Conservation (phyloP, 2,888 invertebrate genomes). For the Hipparchia sbordonii region DNA sequence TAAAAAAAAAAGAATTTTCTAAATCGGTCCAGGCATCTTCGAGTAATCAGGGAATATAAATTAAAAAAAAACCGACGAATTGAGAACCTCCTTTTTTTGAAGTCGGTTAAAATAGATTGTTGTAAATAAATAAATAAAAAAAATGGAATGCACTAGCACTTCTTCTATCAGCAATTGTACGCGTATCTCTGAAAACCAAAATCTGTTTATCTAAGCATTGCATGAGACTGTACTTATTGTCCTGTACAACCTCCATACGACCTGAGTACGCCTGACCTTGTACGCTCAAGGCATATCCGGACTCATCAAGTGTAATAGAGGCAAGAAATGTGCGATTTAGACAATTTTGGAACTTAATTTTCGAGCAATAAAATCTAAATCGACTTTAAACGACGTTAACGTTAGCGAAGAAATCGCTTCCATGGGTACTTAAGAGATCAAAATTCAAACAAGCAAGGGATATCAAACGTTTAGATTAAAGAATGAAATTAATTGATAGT, state of each 20-base stretch:
- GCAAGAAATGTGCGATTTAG: slow-evolving; percentile 29
- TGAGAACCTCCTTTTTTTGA: no score
- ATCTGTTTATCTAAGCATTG: slow-evolving; percentile 56
- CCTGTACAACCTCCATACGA: slow-evolving; percentile 67
- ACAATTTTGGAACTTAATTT: slow-evolving; percentile 22
- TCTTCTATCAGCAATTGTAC: background rate
- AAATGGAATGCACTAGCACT: background rate
- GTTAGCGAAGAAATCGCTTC: slow-evolving; percentile 19
- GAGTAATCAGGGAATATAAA: no score
- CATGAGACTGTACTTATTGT: slow-evolving; percentile 68
- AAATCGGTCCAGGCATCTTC: no score
- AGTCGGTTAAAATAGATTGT: no score
- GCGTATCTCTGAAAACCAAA: slow-evolving; percentile 36
- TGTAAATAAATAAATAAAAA: no score
- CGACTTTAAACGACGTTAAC: background rate
- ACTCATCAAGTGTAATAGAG: slow-evolving; percentile 54
- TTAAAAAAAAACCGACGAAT: no score
- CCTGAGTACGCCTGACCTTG: slow-evolving; percentile 65
- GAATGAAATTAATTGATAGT: background rate
- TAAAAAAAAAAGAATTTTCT: no score
- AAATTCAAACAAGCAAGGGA: slow-evolving; percentile 12
- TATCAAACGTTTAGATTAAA: slow-evolving; percentile 12
- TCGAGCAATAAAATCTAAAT: slow-evolving; percentile 12
- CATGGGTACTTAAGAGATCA: slow-evolving; percentile 19
- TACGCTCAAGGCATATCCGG: slow-evolving; percentile 72